Conservation (phyloP, 2,113 vertebrate genomes). For the Enhydra lutris region DNA sequence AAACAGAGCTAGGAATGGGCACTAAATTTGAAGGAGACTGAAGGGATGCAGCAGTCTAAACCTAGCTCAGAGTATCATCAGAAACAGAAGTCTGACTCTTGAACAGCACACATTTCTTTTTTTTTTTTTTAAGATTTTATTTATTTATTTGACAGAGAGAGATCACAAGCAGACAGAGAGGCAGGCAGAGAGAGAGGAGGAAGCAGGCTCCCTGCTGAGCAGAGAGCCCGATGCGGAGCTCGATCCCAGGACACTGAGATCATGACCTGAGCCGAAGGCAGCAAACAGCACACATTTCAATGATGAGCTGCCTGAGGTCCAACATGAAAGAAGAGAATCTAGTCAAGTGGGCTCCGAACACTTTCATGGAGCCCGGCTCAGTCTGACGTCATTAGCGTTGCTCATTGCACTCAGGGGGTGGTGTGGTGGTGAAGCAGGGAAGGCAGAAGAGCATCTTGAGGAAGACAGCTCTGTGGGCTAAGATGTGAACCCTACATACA, state of each 20-base stretch:
- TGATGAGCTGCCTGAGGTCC: background rate
- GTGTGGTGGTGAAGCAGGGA: background rate
- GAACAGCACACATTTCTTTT: too few relatives aligned
- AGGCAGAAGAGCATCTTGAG: background rate
- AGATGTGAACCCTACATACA: background rate
- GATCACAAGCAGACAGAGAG: too few relatives aligned
- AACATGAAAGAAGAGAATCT: background rate
- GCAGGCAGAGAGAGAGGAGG: too few relatives aligned
- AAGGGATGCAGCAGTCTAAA: background rate
- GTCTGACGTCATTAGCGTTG: background rate
- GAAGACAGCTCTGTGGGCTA: background rate
- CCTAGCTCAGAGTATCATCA: background rate
- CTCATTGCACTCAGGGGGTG: accelerated
- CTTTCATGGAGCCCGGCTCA: accelerated
- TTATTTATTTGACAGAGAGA: too few relatives aligned
- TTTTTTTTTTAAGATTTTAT: too few relatives aligned
- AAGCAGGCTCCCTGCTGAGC: too few relatives aligned
- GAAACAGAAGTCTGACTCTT: background rate
- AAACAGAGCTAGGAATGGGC: background rate
- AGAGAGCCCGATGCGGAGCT: too few relatives aligned
- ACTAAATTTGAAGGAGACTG: background rate
- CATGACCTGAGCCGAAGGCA: too few relatives aligned
- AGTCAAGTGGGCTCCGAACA: background rate
- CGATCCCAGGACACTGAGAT: too few relatives aligned
- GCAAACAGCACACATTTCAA: background rate